A percentile compares a stretch with the other conserved stretches of the same genome.
phyloP scores from a whole-genome alignment of 1,140 invertebrate genomes.

The Dendrolimus kikuchii region DNA sequence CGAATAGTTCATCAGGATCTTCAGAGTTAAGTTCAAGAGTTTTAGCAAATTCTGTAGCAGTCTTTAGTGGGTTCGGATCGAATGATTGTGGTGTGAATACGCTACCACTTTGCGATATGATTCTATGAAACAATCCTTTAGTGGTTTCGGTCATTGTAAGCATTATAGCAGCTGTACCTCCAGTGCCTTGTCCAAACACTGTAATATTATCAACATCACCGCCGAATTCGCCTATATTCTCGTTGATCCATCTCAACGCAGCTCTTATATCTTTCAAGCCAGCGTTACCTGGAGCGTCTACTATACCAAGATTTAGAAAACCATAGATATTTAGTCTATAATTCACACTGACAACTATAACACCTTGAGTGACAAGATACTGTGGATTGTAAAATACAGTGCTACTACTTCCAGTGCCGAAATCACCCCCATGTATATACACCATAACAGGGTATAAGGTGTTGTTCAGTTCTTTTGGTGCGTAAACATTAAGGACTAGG shows the following conservation, averaged over 20 bases:
- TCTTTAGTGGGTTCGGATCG: conserved; percentile 38
- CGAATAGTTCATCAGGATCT: conserved; percentile 38
- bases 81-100: conserved; percentile 48
- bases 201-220: conserved; percentile 78
- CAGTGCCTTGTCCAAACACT: conserved; percentile 76
- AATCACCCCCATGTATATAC: conserved; percentile 77
- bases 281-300: conserved; percentile 62
- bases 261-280: conserved; percentile 73
- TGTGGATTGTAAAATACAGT: conserved; percentile 68
- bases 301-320: conserved; percentile 76
- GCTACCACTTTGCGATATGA: conserved; percentile 52
- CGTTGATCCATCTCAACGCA: conserved; percentile 77
- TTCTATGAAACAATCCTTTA: conserved; percentile 73
- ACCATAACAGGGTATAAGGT: conserved; percentile 75
- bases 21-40: conserved; percentile 38
- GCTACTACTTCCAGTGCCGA: conserved; percentile 69
- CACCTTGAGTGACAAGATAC: conserved; percentile 67
- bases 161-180: conserved; percentile 71
- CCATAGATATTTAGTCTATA: conserved; percentile 76
- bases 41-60: conserved; percentile 52
- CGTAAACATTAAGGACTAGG: conserved; percentile 75
- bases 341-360: conserved; percentile 72
- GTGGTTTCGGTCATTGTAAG: conserved; percentile 75
- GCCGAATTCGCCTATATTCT: conserved; percentile 76
- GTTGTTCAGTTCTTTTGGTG: conserved; percentile 52